Evolutionary conservation across 2,797 vertebrate genomes (phyloP).

Genomic region (Cottoperca gobio): DNA sequence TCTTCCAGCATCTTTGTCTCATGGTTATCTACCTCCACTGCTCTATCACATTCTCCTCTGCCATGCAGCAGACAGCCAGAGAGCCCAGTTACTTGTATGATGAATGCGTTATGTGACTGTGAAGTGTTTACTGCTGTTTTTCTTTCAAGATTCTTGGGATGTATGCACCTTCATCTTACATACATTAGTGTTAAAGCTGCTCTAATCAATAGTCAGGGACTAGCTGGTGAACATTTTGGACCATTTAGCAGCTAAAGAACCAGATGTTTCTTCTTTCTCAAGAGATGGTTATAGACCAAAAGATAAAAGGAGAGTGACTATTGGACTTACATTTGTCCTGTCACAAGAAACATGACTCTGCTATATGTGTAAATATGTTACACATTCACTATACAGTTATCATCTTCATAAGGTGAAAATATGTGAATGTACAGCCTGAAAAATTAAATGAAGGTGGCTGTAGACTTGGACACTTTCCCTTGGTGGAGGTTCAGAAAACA

Average conservation of each 20-base stretch:
- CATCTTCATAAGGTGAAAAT: neutral
- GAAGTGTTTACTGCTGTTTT: neutral
- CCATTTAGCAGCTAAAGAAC: neutral
- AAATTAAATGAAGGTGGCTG: too few relatives aligned
- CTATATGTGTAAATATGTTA: too few relatives aligned
- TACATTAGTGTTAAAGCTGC: neutral
- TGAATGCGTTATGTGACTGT: neutral
- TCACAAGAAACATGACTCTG: neutral
- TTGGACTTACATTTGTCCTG: neutral
- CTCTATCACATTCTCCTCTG: conserved; percentile 39
- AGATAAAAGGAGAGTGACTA: neutral
- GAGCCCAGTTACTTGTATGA: neutral
- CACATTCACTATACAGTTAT: too few relatives aligned
- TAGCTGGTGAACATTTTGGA: neutral
- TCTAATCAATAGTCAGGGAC: too few relatives aligned
- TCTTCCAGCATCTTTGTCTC: conserved; percentile 40
- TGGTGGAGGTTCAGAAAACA: neutral
- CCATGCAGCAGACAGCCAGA: conserved; percentile 1
- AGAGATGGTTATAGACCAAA: neutral
- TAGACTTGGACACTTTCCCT: neutral
- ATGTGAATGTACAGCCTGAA: neutral
- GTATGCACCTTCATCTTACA: neutral
- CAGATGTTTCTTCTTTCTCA: neutral
- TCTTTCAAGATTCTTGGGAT: neutral
- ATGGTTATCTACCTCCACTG: conserved; percentile 32